These are phyloP conservation scores for Trachelipus rathkii DNA, from an alignment of 1,140 invertebrate species.

Conservation along the genomic window DNA sequence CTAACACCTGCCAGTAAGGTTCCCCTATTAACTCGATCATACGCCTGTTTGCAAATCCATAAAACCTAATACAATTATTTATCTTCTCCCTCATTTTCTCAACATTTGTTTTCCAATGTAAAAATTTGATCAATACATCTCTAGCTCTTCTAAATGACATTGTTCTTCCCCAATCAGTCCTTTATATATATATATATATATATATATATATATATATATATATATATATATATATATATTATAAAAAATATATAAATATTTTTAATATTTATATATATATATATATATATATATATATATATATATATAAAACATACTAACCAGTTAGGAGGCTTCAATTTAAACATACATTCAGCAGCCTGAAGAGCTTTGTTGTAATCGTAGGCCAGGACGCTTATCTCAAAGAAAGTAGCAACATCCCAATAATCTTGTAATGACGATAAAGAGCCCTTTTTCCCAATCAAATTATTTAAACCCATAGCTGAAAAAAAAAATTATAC, in stretches of 20 bases:
- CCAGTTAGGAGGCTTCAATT: conserved; percentile 97
- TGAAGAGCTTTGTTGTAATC: conserved; percentile 96
- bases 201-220: too few relatives aligned
- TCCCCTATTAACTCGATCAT: too few relatives aligned
- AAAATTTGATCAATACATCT: too few relatives aligned
- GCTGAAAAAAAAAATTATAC: conserved; percentile 54
- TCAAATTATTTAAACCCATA: conserved; percentile 93
- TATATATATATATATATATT: neutral
- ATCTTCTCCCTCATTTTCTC: too few relatives aligned
- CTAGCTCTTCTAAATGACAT: too few relatives aligned
- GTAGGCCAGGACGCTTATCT: conserved; percentile 95
- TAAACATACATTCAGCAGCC: conserved; percentile 98
- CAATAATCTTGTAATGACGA: conserved; percentile 93
- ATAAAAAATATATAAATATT: neutral
- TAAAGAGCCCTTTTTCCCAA: conserved; percentile 95
- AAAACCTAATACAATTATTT: too few relatives aligned
- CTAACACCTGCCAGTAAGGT: too few relatives aligned
- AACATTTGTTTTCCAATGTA: too few relatives aligned
- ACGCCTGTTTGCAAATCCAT: too few relatives aligned
- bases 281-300: conserved; percentile 17
- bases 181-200: too few relatives aligned
- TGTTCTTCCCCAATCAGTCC: too few relatives aligned
- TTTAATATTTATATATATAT: neutral
- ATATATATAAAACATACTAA: conserved; percentile 48
- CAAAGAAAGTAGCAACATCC: conserved; percentile 99